These are phyloP conservation scores for Cephus pulcher DNA, from an alignment of 2,888 invertebrate genomes.

Conservation along the genomic window DNA sequence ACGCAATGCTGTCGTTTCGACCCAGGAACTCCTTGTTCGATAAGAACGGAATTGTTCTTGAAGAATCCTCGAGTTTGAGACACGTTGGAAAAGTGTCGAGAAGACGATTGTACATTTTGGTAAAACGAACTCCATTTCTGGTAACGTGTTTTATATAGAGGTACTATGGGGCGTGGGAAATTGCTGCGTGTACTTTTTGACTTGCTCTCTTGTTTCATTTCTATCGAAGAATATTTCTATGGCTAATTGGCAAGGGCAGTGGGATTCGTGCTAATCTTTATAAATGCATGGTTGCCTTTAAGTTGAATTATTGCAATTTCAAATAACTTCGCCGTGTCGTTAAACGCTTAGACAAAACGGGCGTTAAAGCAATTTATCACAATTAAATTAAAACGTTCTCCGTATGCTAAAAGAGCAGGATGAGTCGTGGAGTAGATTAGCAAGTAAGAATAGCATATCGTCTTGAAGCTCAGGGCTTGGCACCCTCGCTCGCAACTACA, in stretches of 20 bases:
- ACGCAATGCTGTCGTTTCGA: not conserved
- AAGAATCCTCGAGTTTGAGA: not conserved
- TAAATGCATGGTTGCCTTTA: not conserved
- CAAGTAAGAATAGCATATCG: slow-evolving; percentile 17
- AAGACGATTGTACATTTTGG: not conserved
- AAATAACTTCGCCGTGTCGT: not conserved
- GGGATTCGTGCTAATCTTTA: not conserved
- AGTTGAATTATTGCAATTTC: slow-evolving; percentile 1
- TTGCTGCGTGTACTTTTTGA: too few relatives aligned
- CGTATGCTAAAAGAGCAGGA: slow-evolving; percentile 7
- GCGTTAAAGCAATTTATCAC: slow-evolving; percentile 1
- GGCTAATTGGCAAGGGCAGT: not conserved
- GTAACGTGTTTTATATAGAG: not conserved
- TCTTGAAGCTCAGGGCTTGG: slow-evolving; percentile 11
- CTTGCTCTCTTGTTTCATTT: not conserved
- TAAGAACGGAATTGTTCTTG: not conserved
- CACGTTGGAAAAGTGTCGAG: not conserved
- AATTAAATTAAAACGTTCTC: slow-evolving; percentile 2
- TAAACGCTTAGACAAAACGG: not conserved
- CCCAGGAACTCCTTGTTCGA: not conserved
- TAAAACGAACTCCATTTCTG: not conserved
- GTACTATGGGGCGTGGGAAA: not conserved
- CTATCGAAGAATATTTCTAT: not conserved
- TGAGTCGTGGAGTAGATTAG: slow-evolving; percentile 10
- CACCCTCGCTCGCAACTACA: not conserved